These are phyloP conservation scores for Pammene aurita DNA, from an alignment of 2,888 invertebrate genomes.

Conservation along the genomic window DNA sequence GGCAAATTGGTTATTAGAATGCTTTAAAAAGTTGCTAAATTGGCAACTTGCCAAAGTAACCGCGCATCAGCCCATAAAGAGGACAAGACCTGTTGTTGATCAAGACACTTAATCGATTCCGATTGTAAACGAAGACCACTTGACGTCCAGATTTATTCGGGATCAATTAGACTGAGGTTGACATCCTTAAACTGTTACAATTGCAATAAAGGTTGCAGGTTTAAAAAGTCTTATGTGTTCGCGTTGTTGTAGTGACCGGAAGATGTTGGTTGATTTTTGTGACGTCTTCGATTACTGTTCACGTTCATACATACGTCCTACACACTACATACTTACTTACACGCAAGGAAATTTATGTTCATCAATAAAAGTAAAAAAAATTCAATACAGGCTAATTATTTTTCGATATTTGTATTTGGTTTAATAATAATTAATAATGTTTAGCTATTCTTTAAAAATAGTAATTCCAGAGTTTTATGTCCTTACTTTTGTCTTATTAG, in stretches of 20 bases:
- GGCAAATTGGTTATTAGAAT: background rate
- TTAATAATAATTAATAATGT: no score
- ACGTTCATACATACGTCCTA: no score
- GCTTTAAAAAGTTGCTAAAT: background rate
- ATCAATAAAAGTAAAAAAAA: no score
- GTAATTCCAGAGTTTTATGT: no score
- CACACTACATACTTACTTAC: no score
- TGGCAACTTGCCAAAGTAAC: background rate
- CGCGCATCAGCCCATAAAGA: background rate
- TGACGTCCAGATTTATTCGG: conserved; percentile 58
- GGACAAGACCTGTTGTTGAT: conserved; percentile 36
- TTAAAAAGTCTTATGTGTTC: background rate
- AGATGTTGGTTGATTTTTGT: no score
- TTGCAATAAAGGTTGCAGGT: conserved; percentile 49
- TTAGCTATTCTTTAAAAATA: no score
- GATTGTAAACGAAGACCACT: conserved; percentile 51
- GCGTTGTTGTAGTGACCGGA: background rate
- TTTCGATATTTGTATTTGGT: no score
- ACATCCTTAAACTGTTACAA: conserved; percentile 57
- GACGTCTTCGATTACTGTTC: no score
- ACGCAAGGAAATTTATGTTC: no score
- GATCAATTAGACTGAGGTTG: conserved; percentile 62
- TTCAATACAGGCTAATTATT: no score
- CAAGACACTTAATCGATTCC: conserved; percentile 46
- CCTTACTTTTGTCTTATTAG: no score